Evolutionary conservation across 1,140 invertebrate genomes (phyloP), one percentile per base, ranked within the genome.

Genomic region (Drosophila micromelanica): DNA sequence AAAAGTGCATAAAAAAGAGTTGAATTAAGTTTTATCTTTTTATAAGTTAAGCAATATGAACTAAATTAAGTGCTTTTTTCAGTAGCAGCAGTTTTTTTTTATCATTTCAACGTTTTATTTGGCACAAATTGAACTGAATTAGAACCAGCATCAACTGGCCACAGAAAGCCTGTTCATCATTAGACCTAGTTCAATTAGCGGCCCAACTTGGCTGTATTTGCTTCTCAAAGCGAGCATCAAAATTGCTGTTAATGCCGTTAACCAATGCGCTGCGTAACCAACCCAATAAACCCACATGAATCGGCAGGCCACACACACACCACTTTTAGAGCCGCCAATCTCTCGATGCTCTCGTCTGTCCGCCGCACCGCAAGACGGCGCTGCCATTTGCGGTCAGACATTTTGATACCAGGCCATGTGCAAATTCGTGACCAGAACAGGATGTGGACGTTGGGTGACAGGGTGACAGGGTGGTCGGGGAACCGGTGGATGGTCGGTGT

Each of bases 321-420:
- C 30, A 45, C 38, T 38, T 38, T 45, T n/a, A 2, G 20, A 20
- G 59, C 78, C 78, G 54, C 68, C 64, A 68, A 62, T 76, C 78
- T 61, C 32, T 55, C 45, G 72, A 72, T 56, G 67, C 32, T 60
- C 52, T 78, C 30, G 57, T 51, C 23, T 13, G 55, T 5, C 20
- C 13, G 37, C 40, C 40, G 35, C 11, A 13, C 49, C 73, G 54
- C 45, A 76, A 62, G 68, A 68, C 43, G 30, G 20, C 32, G 48
- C 73, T 68, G 59, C 69, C 73, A 77, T 81, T 81, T 81, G 78
- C 69, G 78, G 78, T 81, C 78, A 61, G 79, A 81, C 63, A 76
- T 61, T 68, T 56, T 37, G 73, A 61, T 71, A 56, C 38, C 62
- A 15, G 55, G 35, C 15, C 51, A 65, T 65, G 69, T 72, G 69